These are phyloP conservation scores for Schlechtendalia chinensis DNA, from an alignment of 1,140 invertebrate species.

Conservation along the genomic window DNA sequence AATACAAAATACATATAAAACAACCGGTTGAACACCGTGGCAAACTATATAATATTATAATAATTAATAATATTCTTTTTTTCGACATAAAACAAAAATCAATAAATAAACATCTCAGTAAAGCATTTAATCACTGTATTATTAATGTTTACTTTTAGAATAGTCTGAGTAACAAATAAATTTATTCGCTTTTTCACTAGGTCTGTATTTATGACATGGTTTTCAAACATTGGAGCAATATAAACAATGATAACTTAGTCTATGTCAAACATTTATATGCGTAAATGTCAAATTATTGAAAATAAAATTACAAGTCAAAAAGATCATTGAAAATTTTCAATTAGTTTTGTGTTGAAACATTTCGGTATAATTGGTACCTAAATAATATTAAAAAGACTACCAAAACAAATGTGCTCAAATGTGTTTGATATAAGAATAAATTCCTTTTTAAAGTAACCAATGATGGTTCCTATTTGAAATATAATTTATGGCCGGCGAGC, in stretches of 20 bases:
- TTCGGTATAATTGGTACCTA: neutral
- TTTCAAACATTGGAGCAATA: neutral
- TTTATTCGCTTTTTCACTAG: no score
- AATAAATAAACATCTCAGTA: slow-evolving; percentile 17
- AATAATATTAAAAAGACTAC: neutral
- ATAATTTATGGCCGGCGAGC: neutral
- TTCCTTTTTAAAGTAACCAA: slow-evolving; percentile 1
- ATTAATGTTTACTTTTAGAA: slow-evolving; percentile 17
- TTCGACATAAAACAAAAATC: slow-evolving; percentile 15
- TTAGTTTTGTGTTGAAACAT: neutral
- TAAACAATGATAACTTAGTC: neutral
- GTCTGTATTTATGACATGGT: no score
- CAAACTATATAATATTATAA: slow-evolving; percentile 22
- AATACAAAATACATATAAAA: slow-evolving; percentile 12
- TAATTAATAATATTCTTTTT: neutral
- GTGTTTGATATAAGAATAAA: neutral
- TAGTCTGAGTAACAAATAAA: no score
- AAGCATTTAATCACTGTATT: neutral
- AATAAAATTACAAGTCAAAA: neutral
- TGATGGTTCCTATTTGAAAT: neutral
- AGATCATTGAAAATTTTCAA: neutral
- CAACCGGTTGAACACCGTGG: neutral
- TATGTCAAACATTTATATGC: neutral
- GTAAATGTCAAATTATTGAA: neutral
- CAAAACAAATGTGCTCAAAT: slow-evolving; percentile 6